Evolutionary conservation across 2,888 invertebrate species (phyloP).

Genomic region (Cybosia mesomella): DNA sequence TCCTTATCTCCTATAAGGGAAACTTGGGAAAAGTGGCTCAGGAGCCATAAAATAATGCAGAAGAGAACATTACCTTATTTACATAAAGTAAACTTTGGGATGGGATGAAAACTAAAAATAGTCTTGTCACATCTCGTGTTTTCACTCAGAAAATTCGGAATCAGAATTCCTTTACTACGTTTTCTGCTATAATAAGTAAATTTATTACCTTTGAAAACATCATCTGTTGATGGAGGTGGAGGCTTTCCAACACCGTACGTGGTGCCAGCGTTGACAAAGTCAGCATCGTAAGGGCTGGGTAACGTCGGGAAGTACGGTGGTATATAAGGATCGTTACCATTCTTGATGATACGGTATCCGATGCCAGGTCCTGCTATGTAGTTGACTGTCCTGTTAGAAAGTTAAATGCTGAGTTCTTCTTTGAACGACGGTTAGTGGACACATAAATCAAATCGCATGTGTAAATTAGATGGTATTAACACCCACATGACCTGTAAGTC

Average conservation of each 20-base stretch:
- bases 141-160: too few species aligned
- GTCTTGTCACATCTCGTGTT: too few species aligned
- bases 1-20: too few species aligned
- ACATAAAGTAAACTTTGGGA: too few species aligned
- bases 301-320: slow-evolving; percentile 88
- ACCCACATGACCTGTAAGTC: too few species aligned
- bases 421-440: background rate
- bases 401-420: slow-evolving; percentile 3
- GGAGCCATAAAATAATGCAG: background rate
- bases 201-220: slow-evolving; percentile 78
- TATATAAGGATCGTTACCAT: slow-evolving; percentile 89
- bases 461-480: background rate
- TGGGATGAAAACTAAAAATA: too few species aligned
- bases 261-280: slow-evolving; percentile 74
- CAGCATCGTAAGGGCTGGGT: slow-evolving; percentile 85
- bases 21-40: too few species aligned
- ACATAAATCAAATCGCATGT: too few species aligned
- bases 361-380: slow-evolving; percentile 93
- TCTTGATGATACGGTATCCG: slow-evolving; percentile 91
- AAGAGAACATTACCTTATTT: background rate
- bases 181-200: background rate
- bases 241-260: slow-evolving; percentile 52
- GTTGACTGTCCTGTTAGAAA: slow-evolving; percentile 88
- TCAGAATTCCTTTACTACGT: too few species aligned
- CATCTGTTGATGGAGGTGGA: slow-evolving; percentile 59